phyloP scores from a whole-genome alignment of 1,140 invertebrate genomes.

The Caenorhabditis elegans region DNA sequence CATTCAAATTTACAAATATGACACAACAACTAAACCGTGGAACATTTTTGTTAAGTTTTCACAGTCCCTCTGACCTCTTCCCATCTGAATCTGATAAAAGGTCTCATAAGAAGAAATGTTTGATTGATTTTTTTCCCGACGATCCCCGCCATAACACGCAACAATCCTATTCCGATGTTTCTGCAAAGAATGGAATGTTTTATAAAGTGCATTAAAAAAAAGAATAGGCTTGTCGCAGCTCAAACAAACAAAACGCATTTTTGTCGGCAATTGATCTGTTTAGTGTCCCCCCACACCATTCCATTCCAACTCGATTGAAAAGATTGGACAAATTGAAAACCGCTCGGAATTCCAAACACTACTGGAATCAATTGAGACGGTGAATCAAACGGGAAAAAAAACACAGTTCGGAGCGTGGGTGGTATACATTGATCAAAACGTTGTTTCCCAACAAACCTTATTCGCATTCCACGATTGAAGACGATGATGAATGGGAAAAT shows the following conservation, averaged over 20 bases:
- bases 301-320: conserved; percentile 72
- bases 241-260: not conserved
- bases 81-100: conserved; percentile 89
- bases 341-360: conserved; percentile 87
- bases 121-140: conserved; percentile 74
- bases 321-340: conserved; percentile 72
- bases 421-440: not conserved
- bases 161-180: conserved; percentile 67
- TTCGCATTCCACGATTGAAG: conserved; percentile 88
- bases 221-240: not conserved
- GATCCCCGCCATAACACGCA: conserved; percentile 66
- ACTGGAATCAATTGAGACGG: conserved; percentile 72
- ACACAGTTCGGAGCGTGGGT: not conserved
- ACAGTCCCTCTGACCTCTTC: conserved; percentile 71
- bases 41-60: too few species aligned
- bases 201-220: conserved; percentile 23
- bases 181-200: conserved; percentile 10
- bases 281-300: not conserved
- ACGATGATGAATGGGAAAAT: conserved; percentile 97
- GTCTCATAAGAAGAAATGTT: conserved; percentile 84
- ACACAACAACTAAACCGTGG: too few species aligned
- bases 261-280: conserved; percentile 14
- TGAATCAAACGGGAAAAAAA: conserved; percentile 69
- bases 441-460: conserved; percentile 66
- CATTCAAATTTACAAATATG: too few species aligned